These are phyloP conservation scores for Papilio polytes DNA, from an alignment of 1,140 invertebrate genomes.

Conservation along the genomic window DNA sequence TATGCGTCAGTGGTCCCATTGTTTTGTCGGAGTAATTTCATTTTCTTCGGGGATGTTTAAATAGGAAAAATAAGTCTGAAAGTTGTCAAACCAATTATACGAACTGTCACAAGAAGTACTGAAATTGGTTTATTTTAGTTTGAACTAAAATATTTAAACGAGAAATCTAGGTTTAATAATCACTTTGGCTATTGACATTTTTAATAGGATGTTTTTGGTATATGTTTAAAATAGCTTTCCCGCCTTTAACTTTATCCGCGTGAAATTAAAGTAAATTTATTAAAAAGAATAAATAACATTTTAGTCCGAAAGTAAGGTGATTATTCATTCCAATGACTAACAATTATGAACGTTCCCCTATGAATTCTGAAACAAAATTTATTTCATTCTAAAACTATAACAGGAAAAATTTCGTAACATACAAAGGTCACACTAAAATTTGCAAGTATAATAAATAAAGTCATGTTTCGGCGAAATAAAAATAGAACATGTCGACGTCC, in stretches of 20 bases:
- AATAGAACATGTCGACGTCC: background rate
- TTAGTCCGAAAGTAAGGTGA: too few species aligned
- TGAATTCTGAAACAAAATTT: too few species aligned
- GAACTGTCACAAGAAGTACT: background rate
- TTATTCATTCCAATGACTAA: too few species aligned
- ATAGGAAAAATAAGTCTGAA: background rate
- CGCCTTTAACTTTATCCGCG: too few species aligned
- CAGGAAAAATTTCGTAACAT: background rate
- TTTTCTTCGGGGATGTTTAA: background rate
- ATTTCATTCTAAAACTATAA: too few species aligned
- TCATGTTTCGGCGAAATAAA: background rate
- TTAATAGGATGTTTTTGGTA: too few species aligned
- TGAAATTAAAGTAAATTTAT: too few species aligned
- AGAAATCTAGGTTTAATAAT: background rate
- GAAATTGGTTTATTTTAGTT: background rate
- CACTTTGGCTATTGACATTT: too few species aligned
- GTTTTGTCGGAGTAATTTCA: slow-evolving; percentile 9
- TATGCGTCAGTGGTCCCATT: slow-evolving; percentile 15
- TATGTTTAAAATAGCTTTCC: too few species aligned
- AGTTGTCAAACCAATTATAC: background rate
- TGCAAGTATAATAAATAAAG: background rate
- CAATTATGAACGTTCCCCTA: too few species aligned
- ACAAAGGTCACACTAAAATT: background rate
- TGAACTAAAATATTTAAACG: background rate
- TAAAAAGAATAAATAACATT: too few species aligned